Conservation (phyloP, 2,113 vertebrate species). For the Damaliscus lunatus region DNA sequence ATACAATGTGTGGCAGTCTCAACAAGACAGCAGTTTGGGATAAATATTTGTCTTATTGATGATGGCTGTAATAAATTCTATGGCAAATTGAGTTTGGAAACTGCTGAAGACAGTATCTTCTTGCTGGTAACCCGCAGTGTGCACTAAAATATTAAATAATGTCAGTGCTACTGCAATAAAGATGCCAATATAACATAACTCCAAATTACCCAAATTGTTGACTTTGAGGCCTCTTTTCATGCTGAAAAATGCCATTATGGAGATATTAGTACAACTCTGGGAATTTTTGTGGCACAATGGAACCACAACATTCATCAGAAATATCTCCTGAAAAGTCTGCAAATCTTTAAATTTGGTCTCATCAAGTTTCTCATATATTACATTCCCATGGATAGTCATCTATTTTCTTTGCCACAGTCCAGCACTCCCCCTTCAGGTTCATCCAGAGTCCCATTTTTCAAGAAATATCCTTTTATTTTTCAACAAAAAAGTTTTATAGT, state of each 20-base stretch:
- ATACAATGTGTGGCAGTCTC: not conserved
- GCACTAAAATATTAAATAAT: not conserved
- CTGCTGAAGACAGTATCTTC: not conserved
- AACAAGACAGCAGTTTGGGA: not conserved
- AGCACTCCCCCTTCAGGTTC: not conserved
- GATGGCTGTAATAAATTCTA: not conserved
- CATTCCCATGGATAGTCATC: not conserved
- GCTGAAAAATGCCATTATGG: not conserved
- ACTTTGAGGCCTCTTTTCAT: not conserved
- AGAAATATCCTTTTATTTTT: not conserved
- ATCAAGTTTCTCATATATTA: not conserved
- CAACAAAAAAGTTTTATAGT: not conserved
- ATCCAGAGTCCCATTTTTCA: not conserved
- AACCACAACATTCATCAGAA: not conserved
- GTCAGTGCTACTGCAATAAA: not conserved
- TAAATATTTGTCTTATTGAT: not conserved
- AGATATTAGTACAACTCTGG: not conserved
- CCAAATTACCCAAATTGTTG: not conserved
- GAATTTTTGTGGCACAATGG: not conserved
- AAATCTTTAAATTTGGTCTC: not conserved
- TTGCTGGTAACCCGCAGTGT: not conserved
- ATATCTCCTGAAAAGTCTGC: not conserved
- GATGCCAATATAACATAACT: not conserved
- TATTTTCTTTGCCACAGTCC: not conserved
- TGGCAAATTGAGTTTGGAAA: not conserved